Percentiles rank a stretch among this genome's conserved stretches.
These are phyloP conservation scores for Leptinotarsa rubiginosa DNA, from an alignment of 2,888 invertebrate species.

Conservation along the genomic window DNA sequence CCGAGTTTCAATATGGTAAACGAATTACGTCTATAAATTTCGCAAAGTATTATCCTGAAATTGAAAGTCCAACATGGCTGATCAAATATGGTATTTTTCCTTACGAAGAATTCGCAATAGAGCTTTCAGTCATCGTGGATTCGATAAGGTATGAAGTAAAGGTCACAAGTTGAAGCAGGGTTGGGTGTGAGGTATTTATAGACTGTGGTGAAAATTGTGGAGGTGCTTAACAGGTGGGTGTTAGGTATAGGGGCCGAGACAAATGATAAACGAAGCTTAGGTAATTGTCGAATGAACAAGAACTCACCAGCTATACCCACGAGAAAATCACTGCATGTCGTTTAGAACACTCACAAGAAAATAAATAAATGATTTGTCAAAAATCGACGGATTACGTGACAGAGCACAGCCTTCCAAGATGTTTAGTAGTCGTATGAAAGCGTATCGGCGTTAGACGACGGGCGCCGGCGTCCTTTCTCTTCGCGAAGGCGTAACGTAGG, in stretches of 20 bases:
- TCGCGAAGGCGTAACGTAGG: constrained; percentile 62
- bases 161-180: constrained; percentile 2
- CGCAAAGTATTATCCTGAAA: neutral
- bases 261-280: neutral
- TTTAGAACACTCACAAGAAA: constrained; percentile 5
- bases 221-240: constrained; percentile 27
- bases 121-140: neutral
- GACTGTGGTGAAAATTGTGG: neutral
- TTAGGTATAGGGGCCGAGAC: neutral
- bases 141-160: neutral
- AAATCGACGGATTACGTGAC: constrained; percentile 12
- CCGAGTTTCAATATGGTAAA: neutral
- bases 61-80: constrained; percentile 16
- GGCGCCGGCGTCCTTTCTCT: constrained; percentile 23
- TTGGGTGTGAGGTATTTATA: constrained; percentile 2
- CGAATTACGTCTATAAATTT: neutral
- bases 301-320: constrained; percentile 38
- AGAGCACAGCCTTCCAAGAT: constrained; percentile 24
- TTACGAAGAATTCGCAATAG: neutral
- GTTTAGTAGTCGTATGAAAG: constrained; percentile 17
- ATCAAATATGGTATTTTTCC: neutral
- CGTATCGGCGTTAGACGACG: neutral
- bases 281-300: constrained; percentile 15
- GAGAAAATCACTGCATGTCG: constrained; percentile 56
- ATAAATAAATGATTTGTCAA: constrained; percentile 11